A percentile compares a stretch with the other conserved stretches of the same genome.
Evolutionary conservation across 2,888 invertebrate genomes (phyloP).

Genomic region (Ceraclea dissimilis): DNA sequence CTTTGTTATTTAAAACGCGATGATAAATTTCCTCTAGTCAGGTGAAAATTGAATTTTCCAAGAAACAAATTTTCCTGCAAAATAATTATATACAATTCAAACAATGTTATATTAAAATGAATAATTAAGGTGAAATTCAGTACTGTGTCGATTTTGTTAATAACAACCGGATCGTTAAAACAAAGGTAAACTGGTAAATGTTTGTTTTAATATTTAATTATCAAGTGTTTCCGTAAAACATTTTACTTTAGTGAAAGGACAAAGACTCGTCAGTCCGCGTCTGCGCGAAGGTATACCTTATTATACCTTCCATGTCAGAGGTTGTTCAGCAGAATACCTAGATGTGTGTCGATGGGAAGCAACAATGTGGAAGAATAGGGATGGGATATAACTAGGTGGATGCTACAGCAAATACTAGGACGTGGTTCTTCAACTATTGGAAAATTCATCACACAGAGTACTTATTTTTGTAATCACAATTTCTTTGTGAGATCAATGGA

Average conservation of each 20-base stretch:
- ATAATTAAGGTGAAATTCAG: background rate
- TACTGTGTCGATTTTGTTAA: background rate
- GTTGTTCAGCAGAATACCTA: too few species aligned
- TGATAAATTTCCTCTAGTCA: background rate
- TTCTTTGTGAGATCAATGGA: too few species aligned
- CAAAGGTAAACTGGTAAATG: background rate
- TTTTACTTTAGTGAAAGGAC: background rate
- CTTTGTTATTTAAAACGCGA: too few species aligned
- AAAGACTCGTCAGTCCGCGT: background rate
- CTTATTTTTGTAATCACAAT: too few species aligned
- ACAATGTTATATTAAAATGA: background rate
- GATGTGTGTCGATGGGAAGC: too few species aligned
- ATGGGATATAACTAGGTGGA: too few species aligned
- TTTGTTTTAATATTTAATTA: background rate
- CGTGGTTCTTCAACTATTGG: too few species aligned
- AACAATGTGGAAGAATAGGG: too few species aligned
- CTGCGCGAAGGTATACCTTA: too few species aligned
- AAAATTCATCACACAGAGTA: too few species aligned
- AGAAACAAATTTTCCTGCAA: background rate
- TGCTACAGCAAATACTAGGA: too few species aligned
- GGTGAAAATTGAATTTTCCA: background rate
- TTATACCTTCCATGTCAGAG: background rate
- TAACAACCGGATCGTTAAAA: background rate
- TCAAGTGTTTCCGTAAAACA: background rate
- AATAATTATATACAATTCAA: background rate